Base-by-base conservation (phyloP, 2,113 vertebrate genomes). In the Salminus brasiliensis region DNA sequence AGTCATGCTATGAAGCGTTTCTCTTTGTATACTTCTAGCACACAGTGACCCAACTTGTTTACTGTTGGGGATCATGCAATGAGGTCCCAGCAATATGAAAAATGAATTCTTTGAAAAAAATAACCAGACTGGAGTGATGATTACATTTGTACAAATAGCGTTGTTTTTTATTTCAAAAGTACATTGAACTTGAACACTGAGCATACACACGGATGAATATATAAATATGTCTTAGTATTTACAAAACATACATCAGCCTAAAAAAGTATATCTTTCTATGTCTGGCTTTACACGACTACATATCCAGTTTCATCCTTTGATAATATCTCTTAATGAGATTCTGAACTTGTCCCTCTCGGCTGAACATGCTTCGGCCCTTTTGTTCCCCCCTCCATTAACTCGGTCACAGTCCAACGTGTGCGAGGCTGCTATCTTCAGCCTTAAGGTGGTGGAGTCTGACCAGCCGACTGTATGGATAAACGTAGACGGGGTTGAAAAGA, bases 201-300 rank as follows among this genome's bases (percentile, higher is more conserved):
- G 69, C 30, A 77, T 77, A 85, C 69, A 85, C 30, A 78, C 23
- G 69, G 27, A 82, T 68, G 80, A 78, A 83, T 82, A 86, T 86
- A 88, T 87, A 88, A 87, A 90, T 88, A 89, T 86, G 66, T 76
- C 57, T 73, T 83, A 72, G 30, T 87, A 90, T 86, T 85, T 86
- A 90, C 87, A 90, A 83, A 87, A 81, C 80, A 83, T 85, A 80
- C 63, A 57, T 70, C 25, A 29, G 39, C n/a, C 27, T 57, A 68
- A 43, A 70, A 69, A 80, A 72, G 8, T 57, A 63, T 76, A 68
- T 60, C 62, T 68, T 21, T 74, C 49, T 68, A 81, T 27, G 52
- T 62, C 63, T 74, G 12, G 47, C 39, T 43, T 53, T 47, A 25
- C 53, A 67, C 32, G 34, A 63, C 18, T 65, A 60, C 57, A 78